These are phyloP conservation scores for Pseudomyrmex flavicornis DNA, from an alignment of 1,140 invertebrate species.

Conservation along the genomic window DNA sequence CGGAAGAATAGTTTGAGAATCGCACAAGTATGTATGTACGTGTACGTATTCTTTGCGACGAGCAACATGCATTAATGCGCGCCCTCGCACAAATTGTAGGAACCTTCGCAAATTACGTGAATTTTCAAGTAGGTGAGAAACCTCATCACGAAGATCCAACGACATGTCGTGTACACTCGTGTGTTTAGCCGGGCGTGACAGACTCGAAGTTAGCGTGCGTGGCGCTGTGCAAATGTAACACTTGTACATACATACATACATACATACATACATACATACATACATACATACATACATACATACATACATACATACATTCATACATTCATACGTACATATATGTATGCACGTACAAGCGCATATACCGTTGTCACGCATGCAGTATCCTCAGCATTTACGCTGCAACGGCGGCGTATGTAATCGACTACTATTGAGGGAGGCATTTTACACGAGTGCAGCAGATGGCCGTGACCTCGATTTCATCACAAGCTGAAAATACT, in stretches of 20 bases:
- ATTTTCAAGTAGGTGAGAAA: slow-evolving; percentile 41
- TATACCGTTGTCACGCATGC: neutral
- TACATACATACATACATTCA: too few relatives aligned
- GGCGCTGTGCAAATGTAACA: slow-evolving; percentile 14
- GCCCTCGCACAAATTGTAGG: slow-evolving; percentile 4
- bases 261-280: neutral
- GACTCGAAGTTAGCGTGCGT: slow-evolving; percentile 18
- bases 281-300: too few relatives aligned
- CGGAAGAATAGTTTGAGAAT: neutral
- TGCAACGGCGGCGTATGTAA: neutral
- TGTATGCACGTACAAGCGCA: neutral
- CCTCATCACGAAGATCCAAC: slow-evolving; percentile 36
- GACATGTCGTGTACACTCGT: slow-evolving; percentile 29
- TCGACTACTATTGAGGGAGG: neutral
- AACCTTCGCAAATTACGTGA: slow-evolving; percentile 23
- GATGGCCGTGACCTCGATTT: slow-evolving; percentile 34
- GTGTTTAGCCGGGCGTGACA: slow-evolving; percentile 46
- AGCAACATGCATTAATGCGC: too few relatives aligned
- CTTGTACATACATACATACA: neutral
- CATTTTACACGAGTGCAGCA: slow-evolving; percentile 5
- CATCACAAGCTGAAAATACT: slow-evolving; percentile 35
- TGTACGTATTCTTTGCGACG: neutral
- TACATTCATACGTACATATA: too few relatives aligned
- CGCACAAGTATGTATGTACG: neutral
- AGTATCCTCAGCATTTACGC: slow-evolving; percentile 1